Percentiles rank a stretch among this genome's conserved stretches.
Evolutionary conservation across 2,888 invertebrate genomes (phyloP).

Genomic region (Diarsia rubi): DNA sequence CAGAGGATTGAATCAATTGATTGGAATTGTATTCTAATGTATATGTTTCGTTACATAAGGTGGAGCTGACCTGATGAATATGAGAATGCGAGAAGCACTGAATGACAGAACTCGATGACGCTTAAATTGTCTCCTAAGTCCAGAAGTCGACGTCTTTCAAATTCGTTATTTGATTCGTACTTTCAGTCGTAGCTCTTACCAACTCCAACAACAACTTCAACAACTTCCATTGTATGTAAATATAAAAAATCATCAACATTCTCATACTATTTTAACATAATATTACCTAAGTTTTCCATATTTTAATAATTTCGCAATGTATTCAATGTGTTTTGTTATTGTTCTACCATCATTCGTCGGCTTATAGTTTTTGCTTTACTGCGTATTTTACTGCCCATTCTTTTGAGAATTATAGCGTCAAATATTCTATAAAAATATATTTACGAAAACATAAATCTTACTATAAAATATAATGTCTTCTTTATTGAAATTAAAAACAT

Average conservation of each 20-base stretch:
- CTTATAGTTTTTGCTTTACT: slow-evolving; percentile 23
- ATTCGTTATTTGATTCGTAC: neutral
- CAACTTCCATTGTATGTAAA: slow-evolving; percentile 36
- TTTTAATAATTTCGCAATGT: slow-evolving; percentile 26
- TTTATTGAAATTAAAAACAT: slow-evolving; percentile 3
- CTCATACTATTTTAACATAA: neutral
- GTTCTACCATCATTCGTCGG: slow-evolving; percentile 2
- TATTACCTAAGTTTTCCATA: slow-evolving; percentile 13
- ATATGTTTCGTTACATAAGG: neutral
- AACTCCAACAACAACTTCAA: neutral
- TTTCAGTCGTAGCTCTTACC: neutral
- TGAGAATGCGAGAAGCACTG: neutral
- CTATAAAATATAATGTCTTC: neutral
- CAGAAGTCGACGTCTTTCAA: neutral
- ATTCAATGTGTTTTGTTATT: slow-evolving; percentile 12
- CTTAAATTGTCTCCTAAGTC: neutral
- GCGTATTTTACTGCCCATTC: slow-evolving; percentile 12
- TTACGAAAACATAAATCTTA: slow-evolving; percentile 13
- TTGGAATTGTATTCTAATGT: neutral
- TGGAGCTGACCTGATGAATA: neutral
- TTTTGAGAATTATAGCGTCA: slow-evolving; percentile 9
- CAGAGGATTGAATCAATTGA: neutral
- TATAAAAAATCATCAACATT: slow-evolving; percentile 7
- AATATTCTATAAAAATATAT: slow-evolving; percentile 27
- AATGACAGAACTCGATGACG: neutral